These are phyloP conservation scores for Caenorhabditis macrosperma DNA, from an alignment of 2,888 invertebrate genomes.

Conservation along the genomic window DNA sequence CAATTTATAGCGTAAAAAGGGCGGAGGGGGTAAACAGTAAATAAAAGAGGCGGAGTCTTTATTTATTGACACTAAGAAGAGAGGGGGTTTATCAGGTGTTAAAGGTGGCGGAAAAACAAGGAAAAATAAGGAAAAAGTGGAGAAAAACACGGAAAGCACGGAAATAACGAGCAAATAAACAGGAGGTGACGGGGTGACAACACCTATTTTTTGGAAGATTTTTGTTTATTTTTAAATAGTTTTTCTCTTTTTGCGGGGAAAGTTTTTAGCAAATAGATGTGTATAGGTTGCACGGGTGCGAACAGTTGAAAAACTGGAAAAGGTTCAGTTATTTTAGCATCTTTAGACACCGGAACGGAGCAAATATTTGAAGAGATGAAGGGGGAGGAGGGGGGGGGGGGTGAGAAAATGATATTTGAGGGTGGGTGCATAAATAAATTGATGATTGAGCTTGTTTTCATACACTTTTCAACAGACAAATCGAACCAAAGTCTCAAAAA, in stretches of 20 bases:
- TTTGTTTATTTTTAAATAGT: not conserved
- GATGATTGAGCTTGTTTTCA: no score
- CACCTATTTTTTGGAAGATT: not conserved
- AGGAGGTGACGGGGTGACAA: not conserved
- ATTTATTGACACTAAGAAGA: not conserved
- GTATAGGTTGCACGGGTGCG: not conserved
- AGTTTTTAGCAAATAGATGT: constrained; percentile 13
- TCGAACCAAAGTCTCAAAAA: no score
- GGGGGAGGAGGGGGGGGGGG: no score
- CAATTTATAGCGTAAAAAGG: constrained; percentile 1
- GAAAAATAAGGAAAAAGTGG: constrained; percentile 5
- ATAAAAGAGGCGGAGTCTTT: constrained; percentile 39
- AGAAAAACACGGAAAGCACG: not conserved
- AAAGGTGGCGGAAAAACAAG: constrained; percentile 17
- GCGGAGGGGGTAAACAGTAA: constrained; percentile 30
- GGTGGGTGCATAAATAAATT: not conserved
- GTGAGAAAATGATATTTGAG: not conserved
- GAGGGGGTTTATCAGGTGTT: not conserved
- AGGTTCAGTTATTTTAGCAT: not conserved
- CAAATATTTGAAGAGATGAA: constrained; percentile 6
- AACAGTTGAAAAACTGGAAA: constrained; percentile 1
- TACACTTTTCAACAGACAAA: no score
- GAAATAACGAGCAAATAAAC: constrained; percentile 23
- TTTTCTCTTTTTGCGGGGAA: constrained; percentile 13
- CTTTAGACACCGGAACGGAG: constrained; percentile 12